Percentiles rank a stretch among this genome's conserved stretches.
phyloP scores from a whole-genome alignment of 2,888 invertebrate genomes.

The Torymus aiolomorphi region DNA sequence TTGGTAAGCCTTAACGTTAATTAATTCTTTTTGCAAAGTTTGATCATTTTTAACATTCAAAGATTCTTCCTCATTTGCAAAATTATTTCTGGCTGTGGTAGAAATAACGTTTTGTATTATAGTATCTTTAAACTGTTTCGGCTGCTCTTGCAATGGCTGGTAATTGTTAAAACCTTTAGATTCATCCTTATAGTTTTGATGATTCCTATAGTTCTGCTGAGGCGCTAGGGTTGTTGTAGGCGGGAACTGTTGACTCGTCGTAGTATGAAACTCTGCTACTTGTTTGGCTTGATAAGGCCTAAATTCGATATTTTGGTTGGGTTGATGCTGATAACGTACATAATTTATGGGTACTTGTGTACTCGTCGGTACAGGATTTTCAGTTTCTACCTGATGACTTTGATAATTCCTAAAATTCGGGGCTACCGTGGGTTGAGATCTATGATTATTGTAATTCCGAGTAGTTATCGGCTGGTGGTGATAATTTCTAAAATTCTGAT shows the following conservation, averaged over 20 bases:
- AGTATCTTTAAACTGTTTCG: constrained; percentile 8
- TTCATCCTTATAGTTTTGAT: background rate
- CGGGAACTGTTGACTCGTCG: no score
- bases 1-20: background rate
- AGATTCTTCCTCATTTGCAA: background rate
- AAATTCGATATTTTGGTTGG: background rate
- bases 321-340: constrained; percentile 4
- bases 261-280: no score
- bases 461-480: background rate
- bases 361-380: background rate
- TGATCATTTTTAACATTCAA: background rate
- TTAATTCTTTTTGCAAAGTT: background rate
- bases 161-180: background rate
- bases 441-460: constrained; percentile 14
- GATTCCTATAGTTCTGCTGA: background rate
- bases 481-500: constrained; percentile 39
- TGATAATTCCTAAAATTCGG: constrained; percentile 26
- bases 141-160: background rate
- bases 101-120: constrained; percentile 3
- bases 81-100: constrained; percentile 1
- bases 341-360: constrained; percentile 19
- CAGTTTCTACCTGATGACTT: background rate
- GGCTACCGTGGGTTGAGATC: constrained; percentile 1
- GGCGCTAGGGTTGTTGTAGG: background rate
- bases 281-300: constrained; percentile 7